Percentiles rank a stretch among this genome's conserved stretches.
These are phyloP conservation scores for Chelonia mydas DNA, from an alignment of 2,797 vertebrate species.

Conservation along the genomic window DNA sequence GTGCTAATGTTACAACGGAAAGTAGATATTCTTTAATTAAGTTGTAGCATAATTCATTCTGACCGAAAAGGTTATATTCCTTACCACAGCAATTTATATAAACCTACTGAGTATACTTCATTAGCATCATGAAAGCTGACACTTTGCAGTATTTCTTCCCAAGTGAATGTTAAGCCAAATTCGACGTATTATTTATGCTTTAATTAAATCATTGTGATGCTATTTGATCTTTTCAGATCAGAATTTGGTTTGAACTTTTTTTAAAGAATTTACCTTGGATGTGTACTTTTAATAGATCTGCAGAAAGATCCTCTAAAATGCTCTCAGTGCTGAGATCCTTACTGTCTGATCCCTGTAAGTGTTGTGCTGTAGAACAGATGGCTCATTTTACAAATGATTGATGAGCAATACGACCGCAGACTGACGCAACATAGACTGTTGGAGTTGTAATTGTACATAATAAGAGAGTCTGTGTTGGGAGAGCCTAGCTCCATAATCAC, in stretches of 20 bases:
- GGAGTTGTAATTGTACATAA: conserved; percentile 14
- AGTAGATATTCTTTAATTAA: neutral
- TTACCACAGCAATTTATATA: neutral
- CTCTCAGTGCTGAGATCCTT: conserved; percentile 22
- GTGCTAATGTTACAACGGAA: neutral
- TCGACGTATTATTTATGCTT: conserved; percentile 24
- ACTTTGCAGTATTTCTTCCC: neutral
- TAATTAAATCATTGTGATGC: conserved; percentile 57
- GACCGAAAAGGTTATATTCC: conserved; percentile 12
- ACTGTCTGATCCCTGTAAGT: conserved; percentile 60
- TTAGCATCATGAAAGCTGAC: neutral
- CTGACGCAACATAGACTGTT: conserved; percentile 31
- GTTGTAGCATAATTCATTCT: conserved; percentile 20
- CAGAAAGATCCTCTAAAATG: conserved; percentile 41
- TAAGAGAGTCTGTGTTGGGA: conserved; percentile 34
- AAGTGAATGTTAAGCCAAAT: neutral
- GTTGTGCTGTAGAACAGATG: conserved; percentile 68
- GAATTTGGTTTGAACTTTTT: conserved; percentile 45
- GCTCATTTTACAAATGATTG: conserved; percentile 64
- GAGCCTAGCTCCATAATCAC: conserved; percentile 34
- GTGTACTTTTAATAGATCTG: conserved; percentile 33
- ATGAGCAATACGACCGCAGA: conserved; percentile 50
- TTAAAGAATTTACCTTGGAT: neutral
- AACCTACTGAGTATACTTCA: neutral
- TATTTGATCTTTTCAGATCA: conserved; percentile 20